Evolutionary conservation across 2,888 invertebrate genomes (phyloP).

Genomic region (Tigriopus californicus): DNA sequence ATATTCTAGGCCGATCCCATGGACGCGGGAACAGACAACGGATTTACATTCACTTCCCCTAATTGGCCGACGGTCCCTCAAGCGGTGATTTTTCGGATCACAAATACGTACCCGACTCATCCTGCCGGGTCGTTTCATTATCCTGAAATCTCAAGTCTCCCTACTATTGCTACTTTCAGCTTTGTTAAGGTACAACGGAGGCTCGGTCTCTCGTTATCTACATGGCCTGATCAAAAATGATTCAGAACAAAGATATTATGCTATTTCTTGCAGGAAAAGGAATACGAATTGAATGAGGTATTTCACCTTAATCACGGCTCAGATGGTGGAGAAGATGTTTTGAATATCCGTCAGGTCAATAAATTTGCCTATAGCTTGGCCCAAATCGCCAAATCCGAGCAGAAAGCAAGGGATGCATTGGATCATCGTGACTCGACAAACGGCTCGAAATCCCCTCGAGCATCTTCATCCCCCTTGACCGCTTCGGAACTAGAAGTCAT

Average conservation of each 20-base stretch:
- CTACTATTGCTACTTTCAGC: constrained; percentile 73
- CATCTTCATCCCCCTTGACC: background rate
- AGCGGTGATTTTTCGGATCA: constrained; percentile 70
- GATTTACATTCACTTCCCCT: constrained; percentile 88
- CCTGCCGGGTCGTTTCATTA: constrained; percentile 88
- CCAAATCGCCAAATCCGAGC: background rate
- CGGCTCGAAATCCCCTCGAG: too few species aligned
- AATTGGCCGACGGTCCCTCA: constrained; percentile 85
- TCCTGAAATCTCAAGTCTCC: constrained; percentile 64
- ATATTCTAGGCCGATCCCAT: constrained; percentile 57
- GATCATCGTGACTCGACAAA: too few species aligned
- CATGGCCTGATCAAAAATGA: background rate
- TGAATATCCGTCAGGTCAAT: background rate
- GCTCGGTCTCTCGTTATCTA: background rate
- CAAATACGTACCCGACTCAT: constrained; percentile 68
- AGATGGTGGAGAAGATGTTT: constrained; percentile 29
- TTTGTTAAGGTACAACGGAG: constrained; percentile 53
- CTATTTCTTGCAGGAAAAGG: constrained; percentile 44
- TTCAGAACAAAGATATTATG: background rate
- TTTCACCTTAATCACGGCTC: constrained; percentile 37
- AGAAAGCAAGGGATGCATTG: background rate
- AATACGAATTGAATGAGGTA: constrained; percentile 68
- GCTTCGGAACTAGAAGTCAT: constrained; percentile 19
- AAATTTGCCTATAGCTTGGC: background rate
- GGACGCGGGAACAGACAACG: constrained; percentile 85